Evolutionary conservation across 30 jellyfish, hydroid and myxozoan species (phyloP).

Genomic region (Turritopsis rubra): DNA sequence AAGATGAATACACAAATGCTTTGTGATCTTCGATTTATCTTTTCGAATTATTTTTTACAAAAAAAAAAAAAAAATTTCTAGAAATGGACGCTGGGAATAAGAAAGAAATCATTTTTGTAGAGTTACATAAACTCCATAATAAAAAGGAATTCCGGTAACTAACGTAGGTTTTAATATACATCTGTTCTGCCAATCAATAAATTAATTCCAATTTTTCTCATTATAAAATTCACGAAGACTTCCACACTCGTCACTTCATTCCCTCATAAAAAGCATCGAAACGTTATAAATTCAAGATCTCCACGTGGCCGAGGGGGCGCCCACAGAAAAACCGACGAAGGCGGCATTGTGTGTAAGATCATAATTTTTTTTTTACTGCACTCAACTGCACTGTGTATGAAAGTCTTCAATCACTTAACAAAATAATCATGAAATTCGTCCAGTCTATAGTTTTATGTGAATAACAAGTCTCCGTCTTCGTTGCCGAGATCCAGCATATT

Average conservation of each 20-base stretch:
- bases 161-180: neutral
- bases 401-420: neutral
- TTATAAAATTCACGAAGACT: neutral
- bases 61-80: no score
- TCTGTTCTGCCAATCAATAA: neutral
- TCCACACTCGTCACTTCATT: neutral
- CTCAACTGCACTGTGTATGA: neutral
- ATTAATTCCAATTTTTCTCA: neutral
- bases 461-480: constrained; percentile 78
- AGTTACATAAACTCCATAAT: no score
- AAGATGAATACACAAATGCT: no score
- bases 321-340: neutral
- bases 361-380: neutral
- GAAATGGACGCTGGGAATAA: no score
- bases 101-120: no score
- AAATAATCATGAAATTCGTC: neutral
- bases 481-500: constrained; percentile 61
- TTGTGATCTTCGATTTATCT: no score
- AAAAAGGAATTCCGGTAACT: neutral
- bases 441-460: constrained; percentile 52
- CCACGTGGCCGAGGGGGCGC: neutral
- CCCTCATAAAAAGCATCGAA: no score
- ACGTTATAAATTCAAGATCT: no score
- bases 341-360: neutral
- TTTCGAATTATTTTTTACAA: no score